Conservation (phyloP, 2,888 invertebrate genomes). For the Xanthia togata region DNA sequence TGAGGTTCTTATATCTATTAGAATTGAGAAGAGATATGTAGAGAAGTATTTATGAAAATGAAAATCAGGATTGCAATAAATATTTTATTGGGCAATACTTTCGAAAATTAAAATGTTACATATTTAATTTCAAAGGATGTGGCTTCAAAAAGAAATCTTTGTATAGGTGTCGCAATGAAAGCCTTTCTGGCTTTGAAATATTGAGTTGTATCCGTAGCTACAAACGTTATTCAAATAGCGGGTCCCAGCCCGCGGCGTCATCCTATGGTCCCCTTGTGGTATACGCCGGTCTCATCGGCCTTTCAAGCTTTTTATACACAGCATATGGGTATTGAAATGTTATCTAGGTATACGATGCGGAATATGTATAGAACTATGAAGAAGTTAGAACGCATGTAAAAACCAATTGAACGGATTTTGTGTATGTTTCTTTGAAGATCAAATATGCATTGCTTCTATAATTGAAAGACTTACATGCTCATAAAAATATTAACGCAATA, state of each 20-base stretch:
- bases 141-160: conserved; percentile 34
- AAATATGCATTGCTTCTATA: neutral
- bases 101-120: conserved; percentile 29
- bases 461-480: neutral
- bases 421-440: neutral
- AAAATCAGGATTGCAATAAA: conserved; percentile 24
- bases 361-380: conserved; percentile 3
- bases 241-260: conserved; percentile 41
- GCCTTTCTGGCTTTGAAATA: conserved; percentile 48
- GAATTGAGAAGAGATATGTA: neutral
- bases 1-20: neutral
- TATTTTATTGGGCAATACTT: conserved; percentile 26
- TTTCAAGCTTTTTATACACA: conserved; percentile 44
- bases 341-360: conserved; percentile 25
- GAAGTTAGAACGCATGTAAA: neutral
- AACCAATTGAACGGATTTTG: neutral
- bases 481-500: neutral
- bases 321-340: conserved; percentile 34
- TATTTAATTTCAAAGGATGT: conserved; percentile 27
- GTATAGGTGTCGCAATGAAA: conserved; percentile 52
- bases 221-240: conserved; percentile 58
- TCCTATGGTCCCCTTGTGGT: conserved; percentile 41
- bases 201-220: conserved; percentile 51
- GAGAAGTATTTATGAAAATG: conserved; percentile 17
- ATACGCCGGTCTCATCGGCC: conserved; percentile 36